Evolutionary conservation across 1,140 invertebrate species (phyloP), one percentile per base, ranked within the genome.

Genomic region (Calephelis virginiensis): DNA sequence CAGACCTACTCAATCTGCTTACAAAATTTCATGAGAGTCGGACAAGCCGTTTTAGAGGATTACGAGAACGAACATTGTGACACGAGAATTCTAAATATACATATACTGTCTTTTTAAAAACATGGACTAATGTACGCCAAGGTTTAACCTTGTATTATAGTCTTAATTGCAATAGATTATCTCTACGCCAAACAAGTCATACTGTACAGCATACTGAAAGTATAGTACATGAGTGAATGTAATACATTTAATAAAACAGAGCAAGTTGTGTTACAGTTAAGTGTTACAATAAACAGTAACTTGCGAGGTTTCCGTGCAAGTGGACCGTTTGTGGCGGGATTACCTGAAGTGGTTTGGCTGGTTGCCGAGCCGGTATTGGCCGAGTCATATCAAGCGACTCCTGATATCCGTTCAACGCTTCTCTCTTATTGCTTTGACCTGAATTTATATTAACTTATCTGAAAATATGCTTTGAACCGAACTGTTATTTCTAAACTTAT

Each of bases 311-410:
- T 65, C 61, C 66, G 64, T 69, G 61, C 61, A 48, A 48, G 64
- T 50, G 60, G 14, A 63, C 60, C 71, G 70, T 64, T 67, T 59
- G 70, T 68, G 66, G 62, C 62, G 71, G 75, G 73, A 76, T 83
- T 82, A 82, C 76, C 80, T 74, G 74, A 59, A 74, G 77, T 69
- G 76, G 74, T 74, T 80, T 84, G 81, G 79, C 80, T 45, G 65
- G 28, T 53, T 74, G 77, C 78, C 80, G 75, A 81, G 65, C 45
- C 62, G 70, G 61, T 70, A 68, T 67, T 64, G 70, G 61, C 60
- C 63, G 50, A 64, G 67, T 66, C 74, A 74, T 74, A 69, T 66
- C 61, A 63, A 66, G 67, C 46, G 60, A 48, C 61, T 48, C 60
- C 50, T 53, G 46, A 64, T 70, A 63, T 53, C 43, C 64, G 46